A percentile compares a stretch with the other conserved stretches of the same genome.
These are phyloP conservation scores for Autographa gamma DNA, from an alignment of 2,888 invertebrate genomes.

Conservation along the genomic window DNA sequence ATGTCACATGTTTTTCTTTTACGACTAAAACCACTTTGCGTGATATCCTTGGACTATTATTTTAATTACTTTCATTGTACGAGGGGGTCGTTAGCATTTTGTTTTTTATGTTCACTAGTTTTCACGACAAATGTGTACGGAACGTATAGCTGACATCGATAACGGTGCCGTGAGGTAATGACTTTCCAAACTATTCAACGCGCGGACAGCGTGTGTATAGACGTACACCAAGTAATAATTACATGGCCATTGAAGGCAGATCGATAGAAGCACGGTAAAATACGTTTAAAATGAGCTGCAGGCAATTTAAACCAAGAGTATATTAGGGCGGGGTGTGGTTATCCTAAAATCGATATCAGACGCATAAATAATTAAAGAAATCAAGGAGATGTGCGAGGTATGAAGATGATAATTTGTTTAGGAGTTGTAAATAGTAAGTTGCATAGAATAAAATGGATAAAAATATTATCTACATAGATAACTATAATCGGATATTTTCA, in stretches of 20 bases:
- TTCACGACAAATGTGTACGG: conserved; percentile 69
- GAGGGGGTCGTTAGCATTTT: conserved; percentile 76
- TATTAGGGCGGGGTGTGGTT: conserved; percentile 59
- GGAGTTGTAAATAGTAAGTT: conserved; percentile 45
- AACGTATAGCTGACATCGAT: conserved; percentile 65
- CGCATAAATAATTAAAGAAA: conserved; percentile 65
- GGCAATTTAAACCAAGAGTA: conserved; percentile 66
- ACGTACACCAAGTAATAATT: conserved; percentile 71
- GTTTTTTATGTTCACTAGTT: conserved; percentile 73
- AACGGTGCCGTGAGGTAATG: conserved; percentile 70
- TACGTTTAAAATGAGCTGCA: conserved; percentile 66
- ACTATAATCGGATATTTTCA: no score
- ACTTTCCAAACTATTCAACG: conserved; percentile 73
- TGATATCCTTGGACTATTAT: conserved; percentile 83
- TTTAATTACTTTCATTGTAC: conserved; percentile 85
- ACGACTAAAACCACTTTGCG: conserved; percentile 78
- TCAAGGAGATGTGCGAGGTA: conserved; percentile 52
- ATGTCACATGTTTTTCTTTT: conserved; percentile 68
- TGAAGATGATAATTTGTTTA: conserved; percentile 36
- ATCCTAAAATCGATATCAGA: conserved; percentile 69
- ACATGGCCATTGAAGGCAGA: conserved; percentile 66
- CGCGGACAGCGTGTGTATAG: conserved; percentile 46
- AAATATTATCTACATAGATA: no score
- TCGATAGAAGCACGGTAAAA: conserved; percentile 71
- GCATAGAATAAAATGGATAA: no score